These are phyloP conservation scores for Channa maculata DNA, from an alignment of 2,113 vertebrate genomes.

Conservation along the genomic window DNA sequence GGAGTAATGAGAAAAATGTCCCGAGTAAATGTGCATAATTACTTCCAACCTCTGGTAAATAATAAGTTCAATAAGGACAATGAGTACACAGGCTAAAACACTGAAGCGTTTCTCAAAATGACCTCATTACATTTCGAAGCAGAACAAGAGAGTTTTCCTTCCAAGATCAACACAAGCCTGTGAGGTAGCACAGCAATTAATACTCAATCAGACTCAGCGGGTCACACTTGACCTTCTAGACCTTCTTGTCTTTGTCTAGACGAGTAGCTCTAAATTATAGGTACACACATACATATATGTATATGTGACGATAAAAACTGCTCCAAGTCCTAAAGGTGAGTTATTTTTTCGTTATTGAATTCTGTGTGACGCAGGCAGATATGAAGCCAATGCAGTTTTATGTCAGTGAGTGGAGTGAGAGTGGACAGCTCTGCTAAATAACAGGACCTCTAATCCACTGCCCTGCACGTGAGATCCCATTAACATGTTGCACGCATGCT, in stretches of 20 bases:
- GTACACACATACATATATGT: no score
- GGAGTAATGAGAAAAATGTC: no score
- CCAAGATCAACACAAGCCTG: neutral
- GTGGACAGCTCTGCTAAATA: neutral
- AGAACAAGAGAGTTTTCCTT: no score
- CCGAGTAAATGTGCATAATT: no score
- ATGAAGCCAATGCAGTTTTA: neutral
- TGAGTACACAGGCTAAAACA: no score
- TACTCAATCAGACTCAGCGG: neutral
- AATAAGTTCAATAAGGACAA: no score
- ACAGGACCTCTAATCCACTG: neutral
- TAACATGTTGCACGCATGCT: slow-evolving; percentile 1
- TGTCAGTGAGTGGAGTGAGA: neutral
- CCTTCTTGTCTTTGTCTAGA: neutral
- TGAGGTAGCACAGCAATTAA: no score
- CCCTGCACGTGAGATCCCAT: neutral
- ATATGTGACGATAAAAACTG: neutral
- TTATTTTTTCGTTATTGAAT: neutral
- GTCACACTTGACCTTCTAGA: no score
- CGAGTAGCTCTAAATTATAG: neutral
- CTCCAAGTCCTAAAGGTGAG: neutral
- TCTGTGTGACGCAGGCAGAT: neutral
- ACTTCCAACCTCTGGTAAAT: no score
- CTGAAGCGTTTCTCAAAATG: no score
- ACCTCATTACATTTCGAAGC: no score